phyloP scores from a whole-genome alignment of 1,140 invertebrate genomes.

The Macrosteles quadrilineatus region DNA sequence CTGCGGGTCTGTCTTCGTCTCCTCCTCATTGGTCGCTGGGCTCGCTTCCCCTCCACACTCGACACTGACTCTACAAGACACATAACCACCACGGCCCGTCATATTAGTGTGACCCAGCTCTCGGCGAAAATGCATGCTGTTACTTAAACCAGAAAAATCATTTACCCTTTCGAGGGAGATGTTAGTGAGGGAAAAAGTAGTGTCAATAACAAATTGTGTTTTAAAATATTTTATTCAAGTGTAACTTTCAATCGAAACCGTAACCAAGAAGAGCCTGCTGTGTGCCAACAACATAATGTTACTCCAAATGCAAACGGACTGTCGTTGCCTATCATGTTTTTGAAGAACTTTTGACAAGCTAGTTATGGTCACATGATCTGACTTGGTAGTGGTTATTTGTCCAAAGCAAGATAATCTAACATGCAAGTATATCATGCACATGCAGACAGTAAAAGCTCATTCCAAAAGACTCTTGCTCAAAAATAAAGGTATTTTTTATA shows the following conservation, averaged over 20 bases:
- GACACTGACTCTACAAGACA: conserved; percentile 36
- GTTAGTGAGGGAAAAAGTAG: no score
- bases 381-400: conserved; percentile 13
- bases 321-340: no score
- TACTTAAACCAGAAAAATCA: no score
- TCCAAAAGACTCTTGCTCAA: neutral
- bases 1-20: conserved; percentile 14
- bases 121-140: no score
- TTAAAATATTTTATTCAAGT: no score
- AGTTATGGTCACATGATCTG: conserved; percentile 2
- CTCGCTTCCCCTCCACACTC: conserved; percentile 33
- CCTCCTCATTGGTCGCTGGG: conserved; percentile 7
- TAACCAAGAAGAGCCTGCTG: no score
- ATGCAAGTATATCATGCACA: neutral
- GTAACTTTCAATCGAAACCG: no score
- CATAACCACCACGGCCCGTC: conserved; percentile 30
- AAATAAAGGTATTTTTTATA: no score
- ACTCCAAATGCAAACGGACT: no score
- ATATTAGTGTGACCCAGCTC: conserved; percentile 12
- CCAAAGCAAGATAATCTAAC: neutral
- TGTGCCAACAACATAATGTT: neutral
- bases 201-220: no score
- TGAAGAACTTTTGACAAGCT: no score
- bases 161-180: no score
- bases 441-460: neutral